Percentiles rank a stretch among this genome's conserved stretches.
phyloP scores from a whole-genome alignment of 2,113 vertebrate genomes.

The Lasiurus cinereus region DNA sequence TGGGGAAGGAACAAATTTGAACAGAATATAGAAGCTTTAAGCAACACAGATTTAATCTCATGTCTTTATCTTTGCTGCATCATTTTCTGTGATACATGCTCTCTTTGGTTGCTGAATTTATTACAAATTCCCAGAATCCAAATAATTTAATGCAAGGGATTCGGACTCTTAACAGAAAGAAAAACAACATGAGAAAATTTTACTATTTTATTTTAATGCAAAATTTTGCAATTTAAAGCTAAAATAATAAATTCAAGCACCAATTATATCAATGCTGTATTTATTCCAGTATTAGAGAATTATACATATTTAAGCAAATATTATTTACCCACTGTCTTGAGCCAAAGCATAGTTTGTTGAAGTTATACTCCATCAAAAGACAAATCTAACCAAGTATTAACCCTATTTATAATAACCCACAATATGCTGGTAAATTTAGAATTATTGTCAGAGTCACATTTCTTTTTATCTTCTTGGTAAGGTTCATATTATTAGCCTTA shows the following conservation, averaged over 20 bases:
- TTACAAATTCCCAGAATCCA: not conserved
- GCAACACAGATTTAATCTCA: not conserved
- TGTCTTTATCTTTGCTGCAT: not conserved
- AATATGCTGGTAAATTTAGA: not conserved
- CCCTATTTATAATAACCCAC: not conserved
- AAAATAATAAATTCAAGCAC: not conserved
- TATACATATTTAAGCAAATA: not conserved
- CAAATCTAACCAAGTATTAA: not conserved
- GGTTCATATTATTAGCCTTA: not conserved
- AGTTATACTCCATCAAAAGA: not conserved
- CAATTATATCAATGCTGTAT: not conserved
- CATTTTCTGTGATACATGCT: not conserved
- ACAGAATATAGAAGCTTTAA: not conserved
- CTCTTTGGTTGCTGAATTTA: not conserved
- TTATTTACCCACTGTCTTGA: not conserved
- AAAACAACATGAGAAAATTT: slow-evolving; percentile 1
- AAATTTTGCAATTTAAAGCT: slow-evolving; percentile 28
- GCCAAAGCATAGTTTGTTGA: not conserved
- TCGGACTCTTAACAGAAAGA: not conserved
- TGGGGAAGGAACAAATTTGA: not conserved
- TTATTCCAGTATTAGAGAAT: not conserved
- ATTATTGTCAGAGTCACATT: not conserved
- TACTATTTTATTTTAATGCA: not conserved
- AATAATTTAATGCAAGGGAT: slow-evolving; percentile 21
- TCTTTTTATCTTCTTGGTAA: not conserved